Percentiles rank a stretch among this genome's conserved stretches.
Evolutionary conservation across 2,113 vertebrate species (phyloP).

Genomic region (Peucedramus taeniatus): DNA sequence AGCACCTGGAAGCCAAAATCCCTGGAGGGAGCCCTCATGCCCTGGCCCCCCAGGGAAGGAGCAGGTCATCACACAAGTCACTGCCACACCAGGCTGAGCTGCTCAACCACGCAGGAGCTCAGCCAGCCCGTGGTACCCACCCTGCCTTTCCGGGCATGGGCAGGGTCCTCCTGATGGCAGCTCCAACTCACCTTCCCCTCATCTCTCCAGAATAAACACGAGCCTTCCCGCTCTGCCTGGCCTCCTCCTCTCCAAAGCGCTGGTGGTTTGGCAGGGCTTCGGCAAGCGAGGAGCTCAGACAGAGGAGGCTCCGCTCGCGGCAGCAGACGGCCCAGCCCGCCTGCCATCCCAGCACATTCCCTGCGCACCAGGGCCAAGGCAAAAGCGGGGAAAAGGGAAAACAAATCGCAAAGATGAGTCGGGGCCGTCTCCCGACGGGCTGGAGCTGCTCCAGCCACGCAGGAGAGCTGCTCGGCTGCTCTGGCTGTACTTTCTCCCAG

Average conservation of each 20-base stretch:
- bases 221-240: neutral
- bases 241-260: neutral
- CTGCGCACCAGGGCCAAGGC: neutral
- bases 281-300: neutral
- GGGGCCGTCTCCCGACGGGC: neutral
- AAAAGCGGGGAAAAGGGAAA: neutral
- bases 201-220: neutral
- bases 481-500: neutral
- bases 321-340: neutral
- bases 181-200: neutral
- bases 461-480: neutral
- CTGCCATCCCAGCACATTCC: neutral
- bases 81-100: neutral
- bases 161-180: neutral
- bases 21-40: neutral
- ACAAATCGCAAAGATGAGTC: neutral
- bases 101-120: neutral
- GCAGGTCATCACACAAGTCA: neutral
- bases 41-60: neutral
- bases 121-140: neutral
- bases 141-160: neutral
- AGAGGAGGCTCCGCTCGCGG: neutral
- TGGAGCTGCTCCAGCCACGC: neutral
- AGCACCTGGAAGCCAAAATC: neutral
- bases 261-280: constrained; percentile 5